phyloP scores from a whole-genome alignment of 2,797 vertebrate genomes.

The Pseudopleuronectes americanus region DNA sequence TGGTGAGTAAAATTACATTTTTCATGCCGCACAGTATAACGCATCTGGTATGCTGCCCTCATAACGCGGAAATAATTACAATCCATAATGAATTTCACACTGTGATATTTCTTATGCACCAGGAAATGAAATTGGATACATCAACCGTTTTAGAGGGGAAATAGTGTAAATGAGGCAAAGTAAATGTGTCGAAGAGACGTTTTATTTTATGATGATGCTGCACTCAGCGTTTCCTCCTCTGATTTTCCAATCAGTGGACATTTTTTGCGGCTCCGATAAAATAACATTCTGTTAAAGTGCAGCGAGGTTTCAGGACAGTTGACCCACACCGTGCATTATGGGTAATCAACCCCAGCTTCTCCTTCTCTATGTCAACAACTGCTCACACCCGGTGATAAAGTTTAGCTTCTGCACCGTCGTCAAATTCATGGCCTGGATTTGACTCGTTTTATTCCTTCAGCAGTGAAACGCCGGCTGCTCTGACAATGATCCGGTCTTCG shows the following conservation, averaged over 20 bases:
- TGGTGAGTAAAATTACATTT: slow-evolving; percentile 58
- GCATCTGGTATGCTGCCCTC: slow-evolving; percentile 40
- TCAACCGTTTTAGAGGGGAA: slow-evolving; percentile 45
- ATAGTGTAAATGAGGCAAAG: slow-evolving; percentile 45
- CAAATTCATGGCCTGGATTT: neutral
- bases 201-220: slow-evolving; percentile 25
- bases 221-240: neutral
- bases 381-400: neutral
- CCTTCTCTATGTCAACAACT: neutral
- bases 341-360: slow-evolving; percentile 8
- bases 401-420: neutral
- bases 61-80: slow-evolving; percentile 63
- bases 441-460: neutral
- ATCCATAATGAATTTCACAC: slow-evolving; percentile 63
- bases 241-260: neutral
- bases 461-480: no score
- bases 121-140: slow-evolving; percentile 48
- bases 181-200: slow-evolving; percentile 20
- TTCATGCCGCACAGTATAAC: slow-evolving; percentile 35
- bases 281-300: neutral
- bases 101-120: slow-evolving; percentile 49
- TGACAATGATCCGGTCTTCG: no score
- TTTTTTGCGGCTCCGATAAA: neutral
- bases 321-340: neutral
- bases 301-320: neutral